Conservation (phyloP, 2,797 vertebrate species). For the Bucorvus abyssinicus region DNA sequence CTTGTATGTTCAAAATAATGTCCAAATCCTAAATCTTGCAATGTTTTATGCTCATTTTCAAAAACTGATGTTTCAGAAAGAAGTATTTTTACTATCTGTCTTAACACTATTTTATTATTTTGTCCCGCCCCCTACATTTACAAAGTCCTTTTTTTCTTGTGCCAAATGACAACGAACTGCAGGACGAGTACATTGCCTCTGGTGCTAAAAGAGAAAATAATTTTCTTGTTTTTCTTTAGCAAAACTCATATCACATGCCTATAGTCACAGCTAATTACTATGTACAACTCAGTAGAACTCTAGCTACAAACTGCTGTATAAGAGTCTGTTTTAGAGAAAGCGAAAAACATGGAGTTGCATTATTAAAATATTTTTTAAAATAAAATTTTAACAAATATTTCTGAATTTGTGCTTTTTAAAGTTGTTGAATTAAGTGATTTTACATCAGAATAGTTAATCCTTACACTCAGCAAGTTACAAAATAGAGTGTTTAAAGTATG, state of each 20-base stretch:
- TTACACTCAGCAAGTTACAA: not conserved
- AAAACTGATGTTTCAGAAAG: not conserved
- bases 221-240: not conserved
- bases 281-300: not conserved
- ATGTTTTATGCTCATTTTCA: not conserved
- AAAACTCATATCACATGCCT: not conserved
- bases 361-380: not conserved
- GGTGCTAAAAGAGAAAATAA: not conserved
- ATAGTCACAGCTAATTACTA: not conserved
- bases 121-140: not conserved
- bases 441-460: not conserved
- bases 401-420: not conserved
- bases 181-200: not conserved
- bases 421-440: not conserved
- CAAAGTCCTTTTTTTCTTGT: not conserved
- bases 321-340: not conserved
- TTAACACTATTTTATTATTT: not conserved
- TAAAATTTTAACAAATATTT: not conserved
- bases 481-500: not conserved
- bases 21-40: not conserved
- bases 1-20: not conserved
- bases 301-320: not conserved
- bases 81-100: not conserved
- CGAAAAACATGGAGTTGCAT: not conserved
- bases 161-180: not conserved